Base-by-base conservation (phyloP, 35 echinoderm and acorn worm species). In the Strongylocentrotus purpuratus region DNA sequence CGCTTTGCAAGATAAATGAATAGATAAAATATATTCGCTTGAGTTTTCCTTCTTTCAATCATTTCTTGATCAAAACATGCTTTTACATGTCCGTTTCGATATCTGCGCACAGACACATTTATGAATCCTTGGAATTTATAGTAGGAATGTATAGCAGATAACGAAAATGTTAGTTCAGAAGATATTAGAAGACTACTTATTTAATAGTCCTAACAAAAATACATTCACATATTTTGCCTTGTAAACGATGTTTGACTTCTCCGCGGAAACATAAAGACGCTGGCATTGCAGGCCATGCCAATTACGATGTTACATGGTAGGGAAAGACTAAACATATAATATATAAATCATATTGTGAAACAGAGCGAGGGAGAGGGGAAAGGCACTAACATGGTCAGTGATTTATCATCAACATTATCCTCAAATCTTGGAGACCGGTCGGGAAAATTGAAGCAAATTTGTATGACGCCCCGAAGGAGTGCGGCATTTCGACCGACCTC, bases 381-480 rank as follows among this genome's bases (percentile, higher is more conserved):
- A 85, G 10, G 12, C 87, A 89, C 41, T 45, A 89, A 89, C 4
- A 89, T 89, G 87, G 45, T 89, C 87, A 89, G 87, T 17, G 32
- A 89, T 46, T 46, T 78, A 78, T 89, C 87, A 45, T 33, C n/a
- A 46, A 89, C 87, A 33, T 89, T 89, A 33, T 89, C 87, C 32
- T 10, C 5, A 89, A 22, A 78, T 78, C 20, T 78, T 22, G 65
- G 65, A 28, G 65, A 78, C 65, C 28, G 65, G 65, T 28, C 65
- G 22, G 65, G 28, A 41, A 89, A 46, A 89, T 89, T 89, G 87
- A 46, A 89, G 87, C 87, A 89, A 89, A 89, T 89, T 45, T 89
- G 32, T 89, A 17, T 46, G 87, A 89, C 87, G 87, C 87, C 87
- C 87, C 33, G 65, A 78, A 78, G 65, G 20, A 78, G 22, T 28